A percentile compares a stretch with the other conserved stretches of the same genome.
Conservation (phyloP, 2,113 vertebrate species). For the Condylura cristata region DNA sequence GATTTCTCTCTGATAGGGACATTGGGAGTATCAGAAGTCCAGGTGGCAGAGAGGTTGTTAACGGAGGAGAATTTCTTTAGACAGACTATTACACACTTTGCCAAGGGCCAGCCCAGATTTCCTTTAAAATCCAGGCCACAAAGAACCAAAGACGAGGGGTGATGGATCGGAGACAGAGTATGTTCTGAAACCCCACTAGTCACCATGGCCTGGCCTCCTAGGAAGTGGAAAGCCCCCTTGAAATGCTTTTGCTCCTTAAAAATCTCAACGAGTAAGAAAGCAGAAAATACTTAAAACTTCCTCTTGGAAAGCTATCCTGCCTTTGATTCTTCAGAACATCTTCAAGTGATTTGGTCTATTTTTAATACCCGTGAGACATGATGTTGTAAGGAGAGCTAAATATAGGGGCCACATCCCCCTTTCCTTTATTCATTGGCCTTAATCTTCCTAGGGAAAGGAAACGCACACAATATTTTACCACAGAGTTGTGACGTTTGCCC, state of each 20-base stretch:
- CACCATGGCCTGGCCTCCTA: not conserved
- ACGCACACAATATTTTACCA: not conserved
- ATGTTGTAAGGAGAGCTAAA: conserved; percentile 71
- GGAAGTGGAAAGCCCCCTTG: not conserved
- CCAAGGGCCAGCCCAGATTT: not conserved
- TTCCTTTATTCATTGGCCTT: conserved; percentile 68
- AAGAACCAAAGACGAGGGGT: not conserved
- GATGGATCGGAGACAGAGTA: not conserved
- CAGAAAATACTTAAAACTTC: conserved; percentile 59
- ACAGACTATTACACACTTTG: not conserved
- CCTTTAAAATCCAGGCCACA: not conserved
- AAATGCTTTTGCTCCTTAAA: conserved; percentile 1
- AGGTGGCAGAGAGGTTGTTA: conserved; percentile 22
- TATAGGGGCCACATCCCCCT: conserved; percentile 66
- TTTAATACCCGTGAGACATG: conserved; percentile 76
- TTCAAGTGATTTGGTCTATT: conserved; percentile 80
- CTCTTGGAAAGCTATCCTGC: conserved; percentile 66
- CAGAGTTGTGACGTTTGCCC: conserved; percentile 53
- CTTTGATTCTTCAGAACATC: conserved; percentile 71
- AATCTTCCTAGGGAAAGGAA: conserved; percentile 65
- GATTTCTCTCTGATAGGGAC: conserved; percentile 53
- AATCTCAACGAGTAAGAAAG: conserved; percentile 46
- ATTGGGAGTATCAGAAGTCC: conserved; percentile 46
- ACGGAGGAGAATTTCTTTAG: conserved; percentile 48
- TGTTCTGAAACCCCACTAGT: not conserved